phyloP scores from a whole-genome alignment of 2,113 vertebrate genomes.

The Thinocorus orbignyianus region DNA sequence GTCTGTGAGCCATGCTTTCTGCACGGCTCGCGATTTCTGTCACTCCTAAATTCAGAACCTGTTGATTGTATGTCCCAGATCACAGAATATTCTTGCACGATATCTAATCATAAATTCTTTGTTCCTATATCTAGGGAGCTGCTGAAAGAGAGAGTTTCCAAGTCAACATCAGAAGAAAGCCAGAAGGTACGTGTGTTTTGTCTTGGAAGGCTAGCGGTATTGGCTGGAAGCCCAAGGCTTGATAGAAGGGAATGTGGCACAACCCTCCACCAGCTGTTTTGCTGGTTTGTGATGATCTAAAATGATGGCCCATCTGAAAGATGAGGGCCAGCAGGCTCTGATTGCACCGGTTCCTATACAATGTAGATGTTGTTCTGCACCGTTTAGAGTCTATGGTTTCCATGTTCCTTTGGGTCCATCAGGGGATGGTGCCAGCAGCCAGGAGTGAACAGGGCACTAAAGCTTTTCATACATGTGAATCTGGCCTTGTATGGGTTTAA shows the following conservation, averaged over 20 bases:
- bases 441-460: background rate
- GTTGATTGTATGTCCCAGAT: background rate
- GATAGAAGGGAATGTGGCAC: background rate
- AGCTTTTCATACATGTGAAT: background rate
- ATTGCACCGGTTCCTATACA: background rate
- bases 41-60: background rate
- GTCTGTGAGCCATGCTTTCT: background rate
- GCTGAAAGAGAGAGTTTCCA: background rate
- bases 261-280: background rate
- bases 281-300: background rate
- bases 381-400: background rate
- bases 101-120: background rate
- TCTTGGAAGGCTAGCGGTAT: background rate
- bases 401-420: background rate
- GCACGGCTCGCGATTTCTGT: background rate
- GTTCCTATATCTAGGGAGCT: background rate
- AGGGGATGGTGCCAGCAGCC: background rate
- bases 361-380: background rate
- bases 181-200: slow-evolving; percentile 21
- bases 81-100: background rate
- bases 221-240: slow-evolving; percentile 19
- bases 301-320: background rate
- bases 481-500: background rate
- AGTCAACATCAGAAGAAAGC: background rate
- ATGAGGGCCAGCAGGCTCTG: background rate